Conservation (phyloP, 2,113 vertebrate species). For the Actenoides lindsayi region DNA sequence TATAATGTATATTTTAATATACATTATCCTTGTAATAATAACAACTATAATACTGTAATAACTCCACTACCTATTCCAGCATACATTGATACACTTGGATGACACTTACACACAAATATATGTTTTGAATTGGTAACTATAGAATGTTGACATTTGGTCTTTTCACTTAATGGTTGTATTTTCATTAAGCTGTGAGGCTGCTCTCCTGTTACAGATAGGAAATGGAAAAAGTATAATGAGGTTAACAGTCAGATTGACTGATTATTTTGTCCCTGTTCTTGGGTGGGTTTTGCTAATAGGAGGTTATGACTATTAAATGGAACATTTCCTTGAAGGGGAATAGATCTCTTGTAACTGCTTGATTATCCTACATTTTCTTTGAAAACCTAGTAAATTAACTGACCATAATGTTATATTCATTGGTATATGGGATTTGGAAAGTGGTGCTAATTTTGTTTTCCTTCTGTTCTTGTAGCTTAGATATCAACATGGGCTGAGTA, state of each 20-base stretch:
- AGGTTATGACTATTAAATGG: slow-evolving; percentile 7
- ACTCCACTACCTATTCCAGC: not conserved
- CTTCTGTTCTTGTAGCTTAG: slow-evolving; percentile 83
- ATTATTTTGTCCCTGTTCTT: not conserved
- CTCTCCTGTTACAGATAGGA: slow-evolving; percentile 43
- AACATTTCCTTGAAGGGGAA: not conserved
- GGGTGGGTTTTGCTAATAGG: not conserved
- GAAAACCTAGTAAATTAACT: not conserved
- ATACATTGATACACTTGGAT: not conserved
- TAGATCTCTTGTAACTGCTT: not conserved
- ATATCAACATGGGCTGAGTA: slow-evolving; percentile 94
- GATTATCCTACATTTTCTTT: not conserved
- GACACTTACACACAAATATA: slow-evolving; percentile 43
- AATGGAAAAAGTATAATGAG: slow-evolving; percentile 30
- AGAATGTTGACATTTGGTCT: slow-evolving; percentile 22
- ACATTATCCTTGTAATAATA: too few relatives aligned
- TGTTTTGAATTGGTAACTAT: slow-evolving; percentile 24
- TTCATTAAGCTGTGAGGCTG: slow-evolving; percentile 42
- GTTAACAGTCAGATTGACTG: not conserved
- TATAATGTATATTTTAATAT: too few relatives aligned
- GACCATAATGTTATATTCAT: not conserved
- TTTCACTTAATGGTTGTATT: not conserved
- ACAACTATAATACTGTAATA: not conserved
- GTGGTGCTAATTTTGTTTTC: not conserved
- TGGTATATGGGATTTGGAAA: not conserved